A percentile compares a stretch with the other conserved stretches of the same genome.
Evolutionary conservation across 1,140 invertebrate species (phyloP).

Genomic region (Cydia splendana): DNA sequence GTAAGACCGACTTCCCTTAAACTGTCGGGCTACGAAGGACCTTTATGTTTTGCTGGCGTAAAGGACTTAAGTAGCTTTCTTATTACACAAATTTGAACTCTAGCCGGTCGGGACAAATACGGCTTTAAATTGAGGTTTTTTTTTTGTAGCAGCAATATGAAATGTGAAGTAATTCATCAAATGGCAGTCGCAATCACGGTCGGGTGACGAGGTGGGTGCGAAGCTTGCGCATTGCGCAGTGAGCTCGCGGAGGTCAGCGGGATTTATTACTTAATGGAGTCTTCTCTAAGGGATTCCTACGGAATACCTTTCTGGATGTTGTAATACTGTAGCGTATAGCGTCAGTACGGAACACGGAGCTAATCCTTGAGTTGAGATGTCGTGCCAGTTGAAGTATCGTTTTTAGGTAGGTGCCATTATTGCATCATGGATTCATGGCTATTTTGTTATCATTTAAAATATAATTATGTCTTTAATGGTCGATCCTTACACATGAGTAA

Average conservation of each 20-base stretch:
- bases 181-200: conserved; percentile 61
- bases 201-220: conserved; percentile 52
- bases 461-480: no score
- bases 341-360: background rate
- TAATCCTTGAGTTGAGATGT: background rate
- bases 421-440: background rate
- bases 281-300: conserved; percentile 6
- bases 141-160: conserved; percentile 41
- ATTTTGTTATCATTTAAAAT: background rate
- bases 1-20: conserved; percentile 35
- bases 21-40: conserved; percentile 33
- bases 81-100: background rate
- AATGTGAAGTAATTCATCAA: conserved; percentile 63
- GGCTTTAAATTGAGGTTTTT: conserved; percentile 11
- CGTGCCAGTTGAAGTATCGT: background rate
- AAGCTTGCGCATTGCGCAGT: conserved; percentile 40
- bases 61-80: conserved; percentile 6
- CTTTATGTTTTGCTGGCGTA: conserved; percentile 14
- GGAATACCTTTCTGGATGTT: conserved; percentile 1
- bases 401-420: background rate
- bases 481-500: no score
- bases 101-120: background rate
- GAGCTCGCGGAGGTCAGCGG: conserved; percentile 44
- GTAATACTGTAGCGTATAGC: background rate
- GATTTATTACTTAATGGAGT: conserved; percentile 40